Evolutionary conservation across 2,888 invertebrate genomes (phyloP), one percentile per base, ranked within the genome.

Genomic region (Bombyx huttoni): DNA sequence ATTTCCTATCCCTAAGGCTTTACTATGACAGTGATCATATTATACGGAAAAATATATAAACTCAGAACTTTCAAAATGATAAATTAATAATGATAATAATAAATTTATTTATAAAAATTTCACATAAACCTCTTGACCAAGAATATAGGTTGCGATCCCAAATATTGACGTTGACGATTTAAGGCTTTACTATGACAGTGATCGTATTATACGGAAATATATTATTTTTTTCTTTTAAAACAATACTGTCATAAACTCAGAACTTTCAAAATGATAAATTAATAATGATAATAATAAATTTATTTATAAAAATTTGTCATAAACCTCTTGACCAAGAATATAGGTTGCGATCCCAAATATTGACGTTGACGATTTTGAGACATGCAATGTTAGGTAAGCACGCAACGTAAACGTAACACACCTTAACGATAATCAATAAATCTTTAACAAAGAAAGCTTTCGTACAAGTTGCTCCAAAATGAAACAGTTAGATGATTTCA

Each of bases 381-480:
- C 74, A 77, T 75, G 75, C 75, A 69, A 67, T 59, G 55, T 57
- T 58, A 63, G 61, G 24, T 47, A 14, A 48, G 45, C 75, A 74
- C 70, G 70, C 68, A 65, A 54, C 54, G 53, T 50, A 54, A 56
- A 58, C 61, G 61, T 56, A 58, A 56, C 57, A 62, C 60, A 58
- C 60, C 65, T 70, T 69, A 72, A 70, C 75, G 71, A 72, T 59
- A 66, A 72, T 76, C 77, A 78, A 78, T 78, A 78, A 65, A 68
- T 71, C 69, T 71, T 73, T 65, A 62, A 65, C 56, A 56, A 63
- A 58, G 58, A 66, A 69, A 64, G 57, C 61, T 64, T 57, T 58
- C 59, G 58, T 65, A 70, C 63, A 70, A 67, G 62, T 73, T 68
- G 65, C 82, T 86, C 85, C 87, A 86, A 84, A 78, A 79, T 75